These are phyloP conservation scores for Pitta sordida DNA, from an alignment of 2,113 vertebrate species.

Conservation along the genomic window DNA sequence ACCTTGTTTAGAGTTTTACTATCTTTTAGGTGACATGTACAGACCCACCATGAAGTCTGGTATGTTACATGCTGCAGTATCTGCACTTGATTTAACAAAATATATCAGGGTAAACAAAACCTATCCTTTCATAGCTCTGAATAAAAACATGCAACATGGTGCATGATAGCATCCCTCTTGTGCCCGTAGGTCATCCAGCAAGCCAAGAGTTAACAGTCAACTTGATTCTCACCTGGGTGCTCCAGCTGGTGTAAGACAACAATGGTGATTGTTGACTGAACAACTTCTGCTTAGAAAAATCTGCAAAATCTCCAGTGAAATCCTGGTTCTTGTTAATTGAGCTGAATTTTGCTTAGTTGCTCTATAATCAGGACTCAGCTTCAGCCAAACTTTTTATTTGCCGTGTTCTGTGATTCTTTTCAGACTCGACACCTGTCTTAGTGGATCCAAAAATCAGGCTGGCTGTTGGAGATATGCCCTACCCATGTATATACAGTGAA, in stretches of 20 bases:
- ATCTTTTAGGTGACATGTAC: not conserved
- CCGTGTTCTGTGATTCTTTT: not conserved
- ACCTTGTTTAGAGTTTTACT: rapidly evolving
- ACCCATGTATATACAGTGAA: too few relatives aligned
- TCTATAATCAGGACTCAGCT: not conserved
- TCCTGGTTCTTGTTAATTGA: not conserved
- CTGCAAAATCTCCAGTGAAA: not conserved
- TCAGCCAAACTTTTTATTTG: not conserved
- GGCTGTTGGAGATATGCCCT: not conserved
- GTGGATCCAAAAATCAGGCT: not conserved
- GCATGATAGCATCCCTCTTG: not conserved
- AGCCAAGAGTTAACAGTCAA: not conserved
- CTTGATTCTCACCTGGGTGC: not conserved
- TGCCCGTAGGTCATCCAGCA: not conserved
- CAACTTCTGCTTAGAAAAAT: not conserved
- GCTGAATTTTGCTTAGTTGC: not conserved
- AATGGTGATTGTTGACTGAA: not conserved
- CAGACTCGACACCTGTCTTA: not conserved
- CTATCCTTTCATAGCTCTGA: not conserved
- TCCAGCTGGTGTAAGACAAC: not conserved
- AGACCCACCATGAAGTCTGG: rapidly evolving
- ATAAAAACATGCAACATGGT: not conserved
- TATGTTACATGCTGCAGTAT: not conserved
- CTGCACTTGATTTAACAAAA: not conserved
- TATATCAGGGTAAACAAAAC: not conserved